Percentiles rank a stretch among this genome's conserved stretches.
phyloP scores from a whole-genome alignment of 2,888 invertebrate genomes.

The Lymantria dispar region DNA sequence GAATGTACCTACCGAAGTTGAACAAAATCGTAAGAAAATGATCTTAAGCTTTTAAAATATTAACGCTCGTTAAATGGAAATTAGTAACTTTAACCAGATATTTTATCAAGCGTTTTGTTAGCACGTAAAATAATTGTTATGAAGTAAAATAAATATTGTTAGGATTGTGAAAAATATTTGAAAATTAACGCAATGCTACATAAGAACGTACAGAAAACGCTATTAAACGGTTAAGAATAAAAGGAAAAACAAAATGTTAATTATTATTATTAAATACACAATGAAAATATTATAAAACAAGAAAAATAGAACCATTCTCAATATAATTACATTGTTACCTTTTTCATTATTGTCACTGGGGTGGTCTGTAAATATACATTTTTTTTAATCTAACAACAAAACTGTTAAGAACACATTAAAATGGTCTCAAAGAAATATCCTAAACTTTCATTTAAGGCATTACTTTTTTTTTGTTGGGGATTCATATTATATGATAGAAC shows the following conservation, averaged over 20 bases:
- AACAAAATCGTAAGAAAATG: background rate
- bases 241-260: conserved; percentile 2
- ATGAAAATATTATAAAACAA: conserved; percentile 19
- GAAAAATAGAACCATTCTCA: conserved; percentile 35
- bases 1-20: no score
- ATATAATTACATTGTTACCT: conserved; percentile 56
- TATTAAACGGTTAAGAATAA: background rate
- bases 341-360: conserved; percentile 65
- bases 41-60: background rate
- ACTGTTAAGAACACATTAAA: background rate
- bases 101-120: background rate
- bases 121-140: background rate
- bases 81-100: conserved; percentile 4
- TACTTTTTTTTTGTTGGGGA: no score
- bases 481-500: no score
- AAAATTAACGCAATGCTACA: conserved; percentile 1
- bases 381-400: conserved; percentile 5
- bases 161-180: background rate
- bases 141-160: background rate
- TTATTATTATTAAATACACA: conserved; percentile 21
- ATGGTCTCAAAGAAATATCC: background rate
- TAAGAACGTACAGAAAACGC: background rate
- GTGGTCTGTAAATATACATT: conserved; percentile 61
- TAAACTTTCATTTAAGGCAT: no score
- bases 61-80: conserved; percentile 1